Conservation (phyloP, 2,888 invertebrate species). For the Lochmaea capreae region DNA sequence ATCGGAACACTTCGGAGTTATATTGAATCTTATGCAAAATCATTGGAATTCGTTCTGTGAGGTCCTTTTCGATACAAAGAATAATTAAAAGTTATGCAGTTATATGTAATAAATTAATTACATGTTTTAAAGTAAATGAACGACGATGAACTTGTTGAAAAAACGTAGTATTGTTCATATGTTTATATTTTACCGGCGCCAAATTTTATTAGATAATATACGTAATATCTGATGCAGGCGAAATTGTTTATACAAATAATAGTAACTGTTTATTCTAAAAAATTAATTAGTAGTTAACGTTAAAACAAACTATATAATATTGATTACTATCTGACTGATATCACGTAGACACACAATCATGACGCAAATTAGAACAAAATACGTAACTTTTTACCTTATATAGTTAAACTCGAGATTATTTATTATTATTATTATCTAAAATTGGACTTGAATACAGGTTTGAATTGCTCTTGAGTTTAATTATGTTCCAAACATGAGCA, state of each 20-base stretch:
- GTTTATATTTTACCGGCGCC: slow-evolving; percentile 16
- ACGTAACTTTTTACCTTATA: background rate
- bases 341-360: slow-evolving; percentile 11
- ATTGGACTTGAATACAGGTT: no score
- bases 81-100: no score
- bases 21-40: no score
- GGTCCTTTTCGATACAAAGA: no score
- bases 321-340: slow-evolving; percentile 10
- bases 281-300: slow-evolving; percentile 14
- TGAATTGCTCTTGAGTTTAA: background rate
- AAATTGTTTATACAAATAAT: slow-evolving; percentile 6
- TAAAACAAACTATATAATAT: slow-evolving; percentile 20
- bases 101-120: no score
- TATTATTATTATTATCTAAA: background rate
- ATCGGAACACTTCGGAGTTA: no score
- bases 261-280: background rate
- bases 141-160: no score
- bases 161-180: no score
- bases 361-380: slow-evolving; percentile 9
- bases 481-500: background rate
- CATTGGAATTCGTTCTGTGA: no score
- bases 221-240: slow-evolving; percentile 8
- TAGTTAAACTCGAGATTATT: background rate
- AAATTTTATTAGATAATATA: slow-evolving; percentile 10
- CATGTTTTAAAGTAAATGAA: no score